Base-by-base conservation (phyloP, 2,113 vertebrate genomes). In the Platichthys flesus region DNA sequence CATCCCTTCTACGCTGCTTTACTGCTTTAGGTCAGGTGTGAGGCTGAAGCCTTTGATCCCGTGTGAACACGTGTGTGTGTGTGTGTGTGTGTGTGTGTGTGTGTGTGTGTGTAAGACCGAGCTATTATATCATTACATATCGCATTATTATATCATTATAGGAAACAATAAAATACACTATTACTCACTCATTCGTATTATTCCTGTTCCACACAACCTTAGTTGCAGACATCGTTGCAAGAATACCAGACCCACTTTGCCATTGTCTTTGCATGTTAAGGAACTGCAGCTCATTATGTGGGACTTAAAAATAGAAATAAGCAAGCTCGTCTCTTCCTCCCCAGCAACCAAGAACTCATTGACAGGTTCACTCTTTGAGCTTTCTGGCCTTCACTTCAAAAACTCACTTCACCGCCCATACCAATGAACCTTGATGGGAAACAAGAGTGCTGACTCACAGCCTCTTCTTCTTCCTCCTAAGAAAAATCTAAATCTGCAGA, bases 11-110 rank as follows among this genome's bases (percentile, higher is more conserved):
- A 80, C 58, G 72, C 35, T 28, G 74, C 74, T 64, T 79, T 7
- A 65, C 71, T 71, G 71, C 74, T 79, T 28, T 64, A 81, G 82
- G 85, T 67, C 75, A 80, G 67, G 70, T 80, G 73, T 62, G 71
- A 2, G 61, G 71, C 56, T 67, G 80, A 78, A 72, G 58, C 55
- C 77, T 88, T 78, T 88, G 78, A 81, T 69, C 31, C 16, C 49
- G 26, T 57, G 55, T 26, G 45, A 8, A 16, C 4, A 14, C 20
- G 5, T 31, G 28, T 54, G 37, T 20, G 16, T 52, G 51, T 52
- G 45, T 47, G 45, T 47, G 45, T 47, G 45, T 4, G 15, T 49
- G 45, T 49, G 45, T 49, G 45, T 49, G 45, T 47, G 45, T 47
- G 45, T 15, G 51, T 54, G 51, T 21, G 51, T 21, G 51, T 21